Evolutionary conservation across 2,888 invertebrate genomes (phyloP), one percentile per base, ranked within the genome.

Genomic region (Tupiocoris notatus): DNA sequence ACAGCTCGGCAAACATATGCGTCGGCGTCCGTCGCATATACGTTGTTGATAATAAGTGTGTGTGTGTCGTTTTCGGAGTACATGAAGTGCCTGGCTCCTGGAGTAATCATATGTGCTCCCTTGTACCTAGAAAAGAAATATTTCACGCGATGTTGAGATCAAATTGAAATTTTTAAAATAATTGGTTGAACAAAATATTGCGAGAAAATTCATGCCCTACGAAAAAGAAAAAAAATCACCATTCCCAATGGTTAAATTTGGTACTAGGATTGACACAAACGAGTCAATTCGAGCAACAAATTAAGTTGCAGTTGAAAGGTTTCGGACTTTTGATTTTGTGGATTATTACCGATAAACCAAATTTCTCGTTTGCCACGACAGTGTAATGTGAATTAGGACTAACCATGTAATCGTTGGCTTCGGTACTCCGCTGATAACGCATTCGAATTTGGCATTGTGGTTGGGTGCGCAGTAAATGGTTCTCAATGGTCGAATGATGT

Each of bases 11-110:
- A 96, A 12, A 94, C 91, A 84, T 99, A 99, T 84, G 99, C 98
- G 85, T 99, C 99, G 0, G 97, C 96, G 85, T 99, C 99, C 84
- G 99, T 99, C 0, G 97, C 96, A 84, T 92, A 97, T 1, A 98
- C 93, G 82, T 98, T 96, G 83, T 92, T 91, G 20, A 99, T 93
- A 0, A 93, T 90, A 20, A 99, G 88, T 83, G 91, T 92, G 83
- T 96, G 91, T 1, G 83, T 85, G 81, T 97, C 93, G 7, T 95
- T 97, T 83, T 98, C 98, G 79, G 91, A 90, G 84, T 92, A 92
- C 83, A 98, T 95, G 82, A 93, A 93, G 85, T 96, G 95, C 78
- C 98, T 92, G 0, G 94, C 92, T 0, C 96, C 94, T 83, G 92
- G 95, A 39, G 91, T 91, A 79, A 99, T 92, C 85, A 99, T 99